Evolutionary conservation across 2,888 invertebrate species (phyloP).

Genomic region (Bruchidius siliquastri): DNA sequence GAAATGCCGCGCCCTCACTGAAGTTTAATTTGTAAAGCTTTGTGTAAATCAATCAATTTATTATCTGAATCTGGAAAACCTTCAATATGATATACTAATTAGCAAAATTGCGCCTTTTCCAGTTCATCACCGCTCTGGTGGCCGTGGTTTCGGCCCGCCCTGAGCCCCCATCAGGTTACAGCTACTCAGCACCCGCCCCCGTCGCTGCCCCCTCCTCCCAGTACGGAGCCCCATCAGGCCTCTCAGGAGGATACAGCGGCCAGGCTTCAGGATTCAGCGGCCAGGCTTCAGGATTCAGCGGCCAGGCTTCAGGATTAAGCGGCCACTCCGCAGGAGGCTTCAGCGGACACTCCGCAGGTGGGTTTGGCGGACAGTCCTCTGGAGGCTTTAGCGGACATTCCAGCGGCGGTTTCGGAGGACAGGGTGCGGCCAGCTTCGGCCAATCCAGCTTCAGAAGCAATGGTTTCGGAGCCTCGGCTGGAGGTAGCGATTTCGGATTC

Average conservation of each 20-base stretch:
- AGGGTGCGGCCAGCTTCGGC: neutral
- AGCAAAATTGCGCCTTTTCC: conserved; percentile 8
- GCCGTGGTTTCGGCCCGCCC: conserved; percentile 58
- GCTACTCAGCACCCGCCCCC: conserved; percentile 23
- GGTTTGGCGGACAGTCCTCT: neutral
- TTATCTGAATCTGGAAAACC: too few relatives aligned
- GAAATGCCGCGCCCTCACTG: too few relatives aligned
- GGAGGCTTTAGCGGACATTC: conserved; percentile 2
- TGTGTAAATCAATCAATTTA: too few relatives aligned
- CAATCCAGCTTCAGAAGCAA: neutral
- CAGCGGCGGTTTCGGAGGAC: conserved; percentile 1
- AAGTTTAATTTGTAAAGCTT: too few relatives aligned
- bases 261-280: too few relatives aligned
- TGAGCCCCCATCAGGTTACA: conserved; percentile 56
- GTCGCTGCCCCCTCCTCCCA: neutral
- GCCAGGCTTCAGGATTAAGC: conserved; percentile 18
- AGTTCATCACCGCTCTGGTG: conserved; percentile 47
- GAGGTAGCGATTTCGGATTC: conserved; percentile 2
- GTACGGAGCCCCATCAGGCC: conserved; percentile 3
- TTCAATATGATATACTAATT: neutral
- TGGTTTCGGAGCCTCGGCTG: conserved; percentile 3
- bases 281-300: too few relatives aligned
- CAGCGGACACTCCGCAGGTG: conserved; percentile 2
- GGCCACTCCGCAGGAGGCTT: conserved; percentile 20
- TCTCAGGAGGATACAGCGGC: neutral